Conservation (phyloP, 2,888 invertebrate species). For the Amphipyra berbera region DNA sequence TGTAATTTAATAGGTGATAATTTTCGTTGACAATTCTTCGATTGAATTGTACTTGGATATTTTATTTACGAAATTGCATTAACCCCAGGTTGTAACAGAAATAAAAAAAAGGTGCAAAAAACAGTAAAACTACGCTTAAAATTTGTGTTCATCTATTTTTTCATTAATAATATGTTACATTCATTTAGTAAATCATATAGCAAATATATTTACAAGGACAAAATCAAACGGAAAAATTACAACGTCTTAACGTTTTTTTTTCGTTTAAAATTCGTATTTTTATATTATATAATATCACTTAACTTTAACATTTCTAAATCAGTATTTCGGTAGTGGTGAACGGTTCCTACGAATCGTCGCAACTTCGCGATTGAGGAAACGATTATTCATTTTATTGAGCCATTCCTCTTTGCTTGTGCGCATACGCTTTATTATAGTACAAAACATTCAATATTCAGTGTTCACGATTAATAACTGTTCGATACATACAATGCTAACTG, state of each 20-base stretch:
- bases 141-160: constrained; percentile 88
- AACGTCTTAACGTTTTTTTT: constrained; percentile 84
- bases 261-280: constrained; percentile 89
- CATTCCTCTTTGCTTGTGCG: constrained; percentile 51
- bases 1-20: too few species aligned
- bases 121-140: constrained; percentile 80
- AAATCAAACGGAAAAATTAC: constrained; percentile 85
- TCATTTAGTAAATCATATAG: constrained; percentile 89
- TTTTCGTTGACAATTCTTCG: too few species aligned
- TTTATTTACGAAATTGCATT: too few species aligned
- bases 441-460: constrained; percentile 61
- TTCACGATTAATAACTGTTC: constrained; percentile 53
- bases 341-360: constrained; percentile 75
- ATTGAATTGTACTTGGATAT: too few species aligned
- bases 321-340: constrained; percentile 84
- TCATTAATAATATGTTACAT: constrained; percentile 90
- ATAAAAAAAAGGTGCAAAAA: not conserved
- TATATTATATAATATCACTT: constrained; percentile 89
- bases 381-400: constrained; percentile 47
- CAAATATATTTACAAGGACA: constrained; percentile 90
- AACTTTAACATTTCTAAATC: constrained; percentile 82
- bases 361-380: constrained; percentile 55
- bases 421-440: constrained; percentile 52
- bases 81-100: too few species aligned
- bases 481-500: constrained; percentile 54